Evolutionary conservation across 2,888 invertebrate species (phyloP).

Genomic region (Ametastegia equiseti): DNA sequence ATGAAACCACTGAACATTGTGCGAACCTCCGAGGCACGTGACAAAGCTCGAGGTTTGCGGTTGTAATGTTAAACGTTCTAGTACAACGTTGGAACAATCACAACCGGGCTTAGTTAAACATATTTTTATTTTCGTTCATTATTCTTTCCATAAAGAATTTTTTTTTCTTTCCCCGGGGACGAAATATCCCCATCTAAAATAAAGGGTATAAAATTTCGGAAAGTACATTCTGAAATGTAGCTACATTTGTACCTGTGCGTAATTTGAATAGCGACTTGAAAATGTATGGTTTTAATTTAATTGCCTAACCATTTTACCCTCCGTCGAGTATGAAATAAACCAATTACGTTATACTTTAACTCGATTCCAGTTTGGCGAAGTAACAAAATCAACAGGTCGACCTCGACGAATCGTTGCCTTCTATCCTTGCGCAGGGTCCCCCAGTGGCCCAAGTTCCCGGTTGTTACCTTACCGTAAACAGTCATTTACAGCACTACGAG

Average conservation of each 20-base stretch:
- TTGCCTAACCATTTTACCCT: constrained; percentile 3
- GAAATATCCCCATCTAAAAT: background rate
- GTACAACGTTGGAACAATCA: background rate
- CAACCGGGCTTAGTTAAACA: background rate
- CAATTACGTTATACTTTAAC: constrained; percentile 36
- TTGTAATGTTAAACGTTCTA: constrained; percentile 17
- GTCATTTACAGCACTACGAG: constrained; percentile 7
- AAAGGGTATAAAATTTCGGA: background rate
- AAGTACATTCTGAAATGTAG: background rate
- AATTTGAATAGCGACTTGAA: background rate
- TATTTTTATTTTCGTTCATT: too few relatives aligned
- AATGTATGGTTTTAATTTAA: constrained; percentile 23
- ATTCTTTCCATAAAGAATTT: background rate
- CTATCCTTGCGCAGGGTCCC: background rate
- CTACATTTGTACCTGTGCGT: background rate
- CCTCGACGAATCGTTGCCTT: constrained; percentile 32
- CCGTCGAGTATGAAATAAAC: constrained; percentile 27
- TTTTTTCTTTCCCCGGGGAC: background rate
- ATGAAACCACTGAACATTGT: constrained; percentile 20
- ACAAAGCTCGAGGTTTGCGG: constrained; percentile 38
- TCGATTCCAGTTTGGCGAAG: constrained; percentile 24
- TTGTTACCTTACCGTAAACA: constrained; percentile 31
- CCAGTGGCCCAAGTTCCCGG: constrained; percentile 9
- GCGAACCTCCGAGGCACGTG: constrained; percentile 31
- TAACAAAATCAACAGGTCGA: constrained; percentile 42